Evolutionary conservation across 2,888 invertebrate species (phyloP).

Genomic region (Tricholauxania praeusta): DNA sequence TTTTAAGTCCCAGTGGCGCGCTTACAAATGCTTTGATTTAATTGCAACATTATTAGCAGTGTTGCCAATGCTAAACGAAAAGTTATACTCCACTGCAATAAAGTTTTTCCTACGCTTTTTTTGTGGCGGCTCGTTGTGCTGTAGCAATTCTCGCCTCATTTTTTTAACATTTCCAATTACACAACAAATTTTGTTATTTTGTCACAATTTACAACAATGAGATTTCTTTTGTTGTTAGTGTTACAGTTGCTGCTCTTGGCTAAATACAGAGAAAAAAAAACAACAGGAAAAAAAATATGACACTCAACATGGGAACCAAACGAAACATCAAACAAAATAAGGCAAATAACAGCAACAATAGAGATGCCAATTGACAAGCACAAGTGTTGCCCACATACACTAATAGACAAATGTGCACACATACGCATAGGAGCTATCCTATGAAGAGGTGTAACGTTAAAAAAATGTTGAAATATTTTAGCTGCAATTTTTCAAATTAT

Average conservation of each 20-base stretch:
- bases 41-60: conserved; percentile 16
- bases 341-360: neutral
- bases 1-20: neutral
- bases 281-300: neutral
- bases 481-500: too few species aligned
- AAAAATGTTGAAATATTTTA: too few species aligned
- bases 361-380: neutral
- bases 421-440: neutral
- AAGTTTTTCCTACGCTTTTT: too few species aligned
- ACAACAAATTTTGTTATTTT: neutral
- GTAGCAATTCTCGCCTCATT: too few species aligned
- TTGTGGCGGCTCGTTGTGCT: too few species aligned
- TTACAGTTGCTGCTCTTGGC: neutral
- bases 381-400: conserved; percentile 18
- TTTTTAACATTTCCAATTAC: too few species aligned
- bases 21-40: conserved; percentile 11
- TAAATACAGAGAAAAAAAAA: neutral
- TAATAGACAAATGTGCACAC: neutral
- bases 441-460: too few species aligned
- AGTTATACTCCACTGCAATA: too few species aligned
- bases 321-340: conserved; percentile 3
- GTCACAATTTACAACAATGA: conserved; percentile 11
- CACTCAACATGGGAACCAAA: conserved; percentile 19
- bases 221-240: neutral
- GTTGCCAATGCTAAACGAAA: neutral